These are phyloP conservation scores for Euthynnus affinis DNA, from an alignment of 2,797 vertebrate genomes.

Conservation along the genomic window DNA sequence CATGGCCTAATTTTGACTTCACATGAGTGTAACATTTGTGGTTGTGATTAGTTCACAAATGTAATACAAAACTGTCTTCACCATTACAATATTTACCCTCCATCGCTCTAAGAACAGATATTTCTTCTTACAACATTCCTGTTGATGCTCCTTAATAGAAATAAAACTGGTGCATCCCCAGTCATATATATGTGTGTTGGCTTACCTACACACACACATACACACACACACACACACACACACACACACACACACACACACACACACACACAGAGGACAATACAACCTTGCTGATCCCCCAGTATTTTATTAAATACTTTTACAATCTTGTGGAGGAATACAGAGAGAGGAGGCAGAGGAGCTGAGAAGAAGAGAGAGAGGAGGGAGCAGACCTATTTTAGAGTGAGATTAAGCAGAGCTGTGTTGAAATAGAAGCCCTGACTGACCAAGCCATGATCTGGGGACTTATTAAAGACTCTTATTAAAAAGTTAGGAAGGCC, in stretches of 20 bases:
- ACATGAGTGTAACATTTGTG: constrained; percentile 12
- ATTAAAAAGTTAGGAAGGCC: constrained; percentile 83
- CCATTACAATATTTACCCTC: neutral
- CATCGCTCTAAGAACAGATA: neutral
- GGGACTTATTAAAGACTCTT: constrained; percentile 84
- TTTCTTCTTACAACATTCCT: constrained; percentile 10
- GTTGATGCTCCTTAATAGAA: constrained; percentile 15
- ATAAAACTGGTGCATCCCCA: constrained; percentile 11
- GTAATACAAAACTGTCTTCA: neutral
- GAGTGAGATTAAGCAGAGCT: constrained; percentile 74
- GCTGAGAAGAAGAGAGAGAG: constrained; percentile 16
- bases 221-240: neutral
- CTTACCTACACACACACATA: neutral
- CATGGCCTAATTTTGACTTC: constrained; percentile 6
- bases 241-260: neutral
- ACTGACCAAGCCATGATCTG: constrained; percentile 78
- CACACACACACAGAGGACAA: constrained; percentile 23
- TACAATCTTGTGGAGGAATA: constrained; percentile 48
- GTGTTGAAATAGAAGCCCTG: constrained; percentile 75
- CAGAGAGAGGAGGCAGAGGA: constrained; percentile 39
- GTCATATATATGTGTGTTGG: constrained; percentile 7
- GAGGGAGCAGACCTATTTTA: constrained; percentile 73
- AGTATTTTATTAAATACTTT: constrained; percentile 61
- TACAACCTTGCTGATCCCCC: constrained; percentile 46
- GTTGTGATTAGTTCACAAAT: neutral